Evolutionary conservation across 2,888 invertebrate genomes (phyloP).

Genomic region (Trissoscelio sp.): DNA sequence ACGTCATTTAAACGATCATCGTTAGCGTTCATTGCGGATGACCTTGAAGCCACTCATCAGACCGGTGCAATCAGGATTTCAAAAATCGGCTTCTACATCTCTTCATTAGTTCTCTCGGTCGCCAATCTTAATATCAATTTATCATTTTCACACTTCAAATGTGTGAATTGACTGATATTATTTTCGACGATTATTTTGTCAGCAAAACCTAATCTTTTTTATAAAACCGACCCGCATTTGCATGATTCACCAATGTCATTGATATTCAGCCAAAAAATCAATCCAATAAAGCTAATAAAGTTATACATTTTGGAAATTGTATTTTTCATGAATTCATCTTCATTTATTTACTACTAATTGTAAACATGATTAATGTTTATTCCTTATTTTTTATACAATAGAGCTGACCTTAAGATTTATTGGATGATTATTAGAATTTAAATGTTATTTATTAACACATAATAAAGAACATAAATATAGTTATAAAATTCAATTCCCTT

Average conservation of each 20-base stretch:
- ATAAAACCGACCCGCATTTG: background rate
- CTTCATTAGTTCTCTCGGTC: conserved; percentile 40
- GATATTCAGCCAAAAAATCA: background rate
- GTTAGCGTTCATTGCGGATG: conserved; percentile 67
- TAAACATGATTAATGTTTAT: conserved; percentile 18
- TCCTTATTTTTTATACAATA: conserved; percentile 2
- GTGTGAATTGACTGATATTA: conserved; percentile 29
- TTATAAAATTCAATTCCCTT: conserved; percentile 8
- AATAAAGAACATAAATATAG: conserved; percentile 3
- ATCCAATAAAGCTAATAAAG: conserved; percentile 12
- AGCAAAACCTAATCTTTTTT: conserved; percentile 8
- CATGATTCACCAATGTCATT: conserved; percentile 18
- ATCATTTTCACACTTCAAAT: conserved; percentile 45
- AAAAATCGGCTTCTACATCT: conserved; percentile 46
- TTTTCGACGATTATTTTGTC: conserved; percentile 45
- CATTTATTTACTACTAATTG: background rate
- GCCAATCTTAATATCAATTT: conserved; percentile 39
- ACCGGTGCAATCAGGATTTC: conserved; percentile 44
- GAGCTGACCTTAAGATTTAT: conserved; percentile 17
- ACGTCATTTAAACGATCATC: conserved; percentile 74
- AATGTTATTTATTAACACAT: conserved; percentile 2
- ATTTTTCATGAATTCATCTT: conserved; percentile 12
- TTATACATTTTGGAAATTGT: conserved; percentile 11
- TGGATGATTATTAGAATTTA: conserved; percentile 7
- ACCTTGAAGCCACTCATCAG: conserved; percentile 71